Evolutionary conservation across 2,888 invertebrate genomes (phyloP).

Genomic region (Macaria liturata): DNA sequence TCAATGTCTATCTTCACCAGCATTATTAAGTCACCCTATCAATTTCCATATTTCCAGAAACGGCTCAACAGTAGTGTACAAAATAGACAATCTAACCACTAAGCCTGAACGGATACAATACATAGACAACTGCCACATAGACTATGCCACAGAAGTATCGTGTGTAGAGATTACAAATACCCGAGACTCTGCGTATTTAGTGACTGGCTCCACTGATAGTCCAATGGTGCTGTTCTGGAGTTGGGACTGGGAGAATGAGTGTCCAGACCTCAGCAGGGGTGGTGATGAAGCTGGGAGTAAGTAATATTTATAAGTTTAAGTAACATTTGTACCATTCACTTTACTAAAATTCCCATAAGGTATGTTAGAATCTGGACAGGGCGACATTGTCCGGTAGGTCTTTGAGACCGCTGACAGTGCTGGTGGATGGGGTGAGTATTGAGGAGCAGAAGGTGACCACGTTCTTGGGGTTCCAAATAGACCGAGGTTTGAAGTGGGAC

Average conservation of each 20-base stretch:
- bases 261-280: conserved; percentile 3
- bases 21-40: too few species aligned
- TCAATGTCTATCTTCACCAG: too few species aligned
- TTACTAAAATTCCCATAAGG: too few species aligned
- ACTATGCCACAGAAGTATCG: conserved; percentile 63
- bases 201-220: conserved; percentile 56
- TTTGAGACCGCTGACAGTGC: too few species aligned
- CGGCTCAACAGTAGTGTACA: conserved; percentile 62
- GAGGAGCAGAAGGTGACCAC: too few species aligned
- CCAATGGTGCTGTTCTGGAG: conserved; percentile 50
- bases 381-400: too few species aligned
- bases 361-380: too few species aligned
- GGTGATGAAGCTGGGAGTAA: conserved; percentile 15
- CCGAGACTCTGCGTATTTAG: conserved; percentile 36
- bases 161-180: conserved; percentile 59
- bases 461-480: too few species aligned
- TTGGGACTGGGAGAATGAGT: conserved; percentile 14
- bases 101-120: conserved; percentile 53
- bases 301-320: too few species aligned
- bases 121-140: conserved; percentile 58
- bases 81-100: conserved; percentile 38
- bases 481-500: too few species aligned
- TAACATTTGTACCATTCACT: too few species aligned
- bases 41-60: conserved; percentile 48
- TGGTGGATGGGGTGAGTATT: too few species aligned